These are phyloP conservation scores for Synanthedon formicaeformis DNA, from an alignment of 2,888 invertebrate genomes.

Conservation along the genomic window DNA sequence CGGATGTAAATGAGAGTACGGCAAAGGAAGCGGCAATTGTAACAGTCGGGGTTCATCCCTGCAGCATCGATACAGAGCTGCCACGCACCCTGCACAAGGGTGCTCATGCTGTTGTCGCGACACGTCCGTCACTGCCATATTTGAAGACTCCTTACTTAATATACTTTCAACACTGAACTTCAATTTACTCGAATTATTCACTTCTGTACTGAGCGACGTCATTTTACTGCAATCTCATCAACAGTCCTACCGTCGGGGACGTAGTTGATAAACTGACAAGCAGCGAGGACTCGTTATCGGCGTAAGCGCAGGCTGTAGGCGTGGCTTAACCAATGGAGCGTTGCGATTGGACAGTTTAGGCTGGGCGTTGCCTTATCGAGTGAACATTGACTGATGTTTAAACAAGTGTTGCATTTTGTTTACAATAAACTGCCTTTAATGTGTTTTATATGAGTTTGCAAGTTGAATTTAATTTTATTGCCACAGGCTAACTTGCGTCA, in stretches of 20 bases:
- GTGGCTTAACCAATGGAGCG: conserved; percentile 30
- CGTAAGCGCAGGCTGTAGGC: conserved; percentile 51
- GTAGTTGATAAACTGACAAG: conserved; percentile 53
- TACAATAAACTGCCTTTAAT: conserved; percentile 62
- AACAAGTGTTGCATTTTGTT: conserved; percentile 54
- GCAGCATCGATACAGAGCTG: conserved; percentile 74
- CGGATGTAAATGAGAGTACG: conserved; percentile 57
- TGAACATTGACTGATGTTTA: conserved; percentile 55
- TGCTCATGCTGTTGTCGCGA: conserved; percentile 35
- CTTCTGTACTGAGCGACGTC: conserved; percentile 52
- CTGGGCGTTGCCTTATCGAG: conserved; percentile 52
- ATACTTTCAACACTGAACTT: conserved; percentile 82
- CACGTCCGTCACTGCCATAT: conserved; percentile 20
- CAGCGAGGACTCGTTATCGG: conserved; percentile 23
- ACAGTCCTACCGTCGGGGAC: conserved; percentile 25
- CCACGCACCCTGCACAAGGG: conserved; percentile 74
- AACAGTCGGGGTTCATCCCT: conserved; percentile 55
- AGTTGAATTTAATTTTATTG: conserved; percentile 56
- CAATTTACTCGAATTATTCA: conserved; percentile 45
- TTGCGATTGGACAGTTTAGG: conserved; percentile 32
- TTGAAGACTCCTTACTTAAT: conserved; percentile 52
- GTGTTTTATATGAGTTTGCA: conserved; percentile 62
- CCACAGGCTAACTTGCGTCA: conserved; percentile 39
- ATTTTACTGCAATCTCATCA: conserved; percentile 21
- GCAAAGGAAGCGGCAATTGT: conserved; percentile 43